Conservation (phyloP, 1,140 invertebrate genomes). For the Trinorchestia longiramus region DNA sequence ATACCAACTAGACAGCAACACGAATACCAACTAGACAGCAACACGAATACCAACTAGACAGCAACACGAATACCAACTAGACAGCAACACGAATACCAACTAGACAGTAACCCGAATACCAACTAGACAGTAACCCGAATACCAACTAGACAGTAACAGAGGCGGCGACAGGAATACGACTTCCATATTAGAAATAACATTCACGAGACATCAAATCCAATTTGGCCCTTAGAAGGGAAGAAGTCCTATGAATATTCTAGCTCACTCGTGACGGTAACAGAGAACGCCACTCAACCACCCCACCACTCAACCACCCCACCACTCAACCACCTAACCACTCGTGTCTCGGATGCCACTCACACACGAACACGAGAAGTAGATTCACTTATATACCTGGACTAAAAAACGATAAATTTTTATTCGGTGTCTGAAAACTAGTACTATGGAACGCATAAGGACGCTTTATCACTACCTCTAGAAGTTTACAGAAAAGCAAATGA, state of each 20-base stretch:
- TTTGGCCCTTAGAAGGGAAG: not conserved
- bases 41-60: too few relatives aligned
- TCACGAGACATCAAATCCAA: slow-evolving; percentile 24
- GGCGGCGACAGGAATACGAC: not conserved
- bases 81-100: too few relatives aligned
- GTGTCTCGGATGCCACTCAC: not conserved
- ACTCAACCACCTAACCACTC: not conserved
- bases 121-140: too few relatives aligned
- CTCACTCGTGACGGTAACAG: not conserved
- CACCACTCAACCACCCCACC: not conserved
- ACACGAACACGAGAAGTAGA: not conserved
- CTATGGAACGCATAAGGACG: too few relatives aligned
- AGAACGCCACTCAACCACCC: not conserved
- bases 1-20: too few relatives aligned
- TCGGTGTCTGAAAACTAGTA: not conserved
- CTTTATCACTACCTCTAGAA: too few relatives aligned
- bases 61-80: too few relatives aligned
- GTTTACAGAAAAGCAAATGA: too few relatives aligned
- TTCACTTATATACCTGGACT: not conserved
- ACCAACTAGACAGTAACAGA: not conserved
- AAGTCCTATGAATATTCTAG: slow-evolving; percentile 35
- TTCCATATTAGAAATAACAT: slow-evolving; percentile 7
- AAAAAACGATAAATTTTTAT: not conserved
- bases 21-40: too few relatives aligned
- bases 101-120: too few relatives aligned